Percentiles rank a stretch among this genome's conserved stretches.
Evolutionary conservation across 2,113 vertebrate species (phyloP).

Genomic region (Nothobranchius furzeri): DNA sequence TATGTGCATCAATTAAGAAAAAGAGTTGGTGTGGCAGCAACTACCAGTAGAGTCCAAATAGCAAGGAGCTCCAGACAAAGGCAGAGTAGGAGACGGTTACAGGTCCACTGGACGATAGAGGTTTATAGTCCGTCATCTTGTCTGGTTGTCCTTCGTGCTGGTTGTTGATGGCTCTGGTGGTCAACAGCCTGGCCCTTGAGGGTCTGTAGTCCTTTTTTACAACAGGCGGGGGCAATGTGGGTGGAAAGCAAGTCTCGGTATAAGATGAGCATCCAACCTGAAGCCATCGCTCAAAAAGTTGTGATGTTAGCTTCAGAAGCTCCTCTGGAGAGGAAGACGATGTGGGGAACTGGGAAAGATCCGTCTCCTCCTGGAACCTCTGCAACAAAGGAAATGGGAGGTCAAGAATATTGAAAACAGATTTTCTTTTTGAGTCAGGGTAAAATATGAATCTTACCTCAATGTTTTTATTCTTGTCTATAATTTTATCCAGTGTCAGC

Average conservation of each 20-base stretch:
- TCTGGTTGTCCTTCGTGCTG: conserved; percentile 37
- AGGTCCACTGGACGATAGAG: conserved; percentile 14
- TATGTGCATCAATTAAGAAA: conserved; percentile 58
- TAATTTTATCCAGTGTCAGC: conserved; percentile 63
- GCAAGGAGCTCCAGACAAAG: conserved; percentile 56
- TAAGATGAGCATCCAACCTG: conserved; percentile 45
- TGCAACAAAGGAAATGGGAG: conserved; percentile 37
- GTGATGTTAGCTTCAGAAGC: conserved; percentile 73
- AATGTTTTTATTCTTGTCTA: conserved; percentile 57
- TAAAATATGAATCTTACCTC: conserved; percentile 31
- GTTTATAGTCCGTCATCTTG: conserved; percentile 30
- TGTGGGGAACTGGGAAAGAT: conserved; percentile 45
- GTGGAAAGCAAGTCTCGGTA: conserved; percentile 58
- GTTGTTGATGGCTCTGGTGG: conserved; percentile 33
- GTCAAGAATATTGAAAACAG: no score
- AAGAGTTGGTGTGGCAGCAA: conserved; percentile 45
- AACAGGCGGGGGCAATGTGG: conserved; percentile 53
- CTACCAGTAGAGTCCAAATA: conserved; percentile 66
- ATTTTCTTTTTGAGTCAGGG: not conserved
- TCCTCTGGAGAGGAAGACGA: conserved; percentile 72
- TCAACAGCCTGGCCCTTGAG: conserved; percentile 56
- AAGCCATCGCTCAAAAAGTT: conserved; percentile 70
- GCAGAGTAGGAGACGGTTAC: not conserved
- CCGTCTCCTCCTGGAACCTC: conserved; percentile 71
- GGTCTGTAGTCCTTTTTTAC: conserved; percentile 51